A percentile compares a stretch with the other conserved stretches of the same genome.
These are phyloP conservation scores for Hephaestus fuliginosus DNA, from an alignment of 2,797 vertebrate species.

Conservation along the genomic window DNA sequence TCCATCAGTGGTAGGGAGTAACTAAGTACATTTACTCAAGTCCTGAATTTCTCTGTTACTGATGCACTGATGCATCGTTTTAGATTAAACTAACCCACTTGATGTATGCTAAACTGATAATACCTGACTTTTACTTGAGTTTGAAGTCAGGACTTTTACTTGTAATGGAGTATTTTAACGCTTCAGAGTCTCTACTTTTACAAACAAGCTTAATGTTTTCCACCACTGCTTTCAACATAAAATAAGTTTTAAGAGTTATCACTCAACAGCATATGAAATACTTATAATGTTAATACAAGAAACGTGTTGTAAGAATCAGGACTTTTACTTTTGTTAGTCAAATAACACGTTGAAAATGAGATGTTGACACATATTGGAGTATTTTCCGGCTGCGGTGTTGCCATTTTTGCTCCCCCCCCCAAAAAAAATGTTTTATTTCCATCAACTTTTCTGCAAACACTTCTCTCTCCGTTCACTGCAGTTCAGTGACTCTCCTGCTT, in stretches of 20 bases:
- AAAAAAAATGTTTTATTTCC: background rate
- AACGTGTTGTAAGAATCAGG: background rate
- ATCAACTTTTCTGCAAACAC: background rate
- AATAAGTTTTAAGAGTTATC: background rate
- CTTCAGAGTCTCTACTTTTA: background rate
- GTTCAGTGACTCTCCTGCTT: background rate
- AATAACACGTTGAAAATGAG: background rate
- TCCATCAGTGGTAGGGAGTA: background rate
- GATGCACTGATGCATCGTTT: background rate
- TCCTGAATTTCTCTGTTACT: background rate
- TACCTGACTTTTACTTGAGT: background rate
- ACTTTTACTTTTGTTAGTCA: background rate
- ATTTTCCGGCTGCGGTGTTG: background rate
- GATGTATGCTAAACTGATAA: background rate
- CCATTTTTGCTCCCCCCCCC: no score
- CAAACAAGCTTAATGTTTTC: background rate
- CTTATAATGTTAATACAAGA: background rate
- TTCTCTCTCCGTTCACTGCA: background rate
- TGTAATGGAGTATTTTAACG: background rate
- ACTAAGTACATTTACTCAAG: background rate
- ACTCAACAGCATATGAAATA: background rate
- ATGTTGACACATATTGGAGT: background rate
- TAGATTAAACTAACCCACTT: background rate
- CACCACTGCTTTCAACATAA: background rate
- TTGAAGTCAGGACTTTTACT: background rate